Evolutionary conservation across 2,797 vertebrate genomes (phyloP).

Genomic region (Mus caroli): DNA sequence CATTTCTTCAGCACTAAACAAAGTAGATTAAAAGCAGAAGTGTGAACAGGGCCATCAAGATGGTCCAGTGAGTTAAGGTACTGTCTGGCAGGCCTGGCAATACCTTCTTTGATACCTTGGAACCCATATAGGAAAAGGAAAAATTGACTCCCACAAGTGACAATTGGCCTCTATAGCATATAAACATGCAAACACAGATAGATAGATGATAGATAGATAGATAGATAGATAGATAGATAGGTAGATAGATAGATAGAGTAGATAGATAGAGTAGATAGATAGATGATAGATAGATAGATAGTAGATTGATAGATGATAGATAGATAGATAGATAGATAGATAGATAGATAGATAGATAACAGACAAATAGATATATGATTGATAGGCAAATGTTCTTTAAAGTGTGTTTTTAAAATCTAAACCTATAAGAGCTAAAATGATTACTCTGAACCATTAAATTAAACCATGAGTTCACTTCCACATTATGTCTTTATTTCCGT

Average conservation of each 20-base stretch:
- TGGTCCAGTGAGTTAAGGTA: neutral
- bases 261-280: neutral
- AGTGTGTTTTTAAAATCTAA: neutral
- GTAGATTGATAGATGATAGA: neutral
- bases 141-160: neutral
- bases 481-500: conserved; percentile 35
- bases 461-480: conserved; percentile 51
- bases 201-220: neutral
- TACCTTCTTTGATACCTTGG: neutral
- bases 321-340: neutral
- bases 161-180: neutral
- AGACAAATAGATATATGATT: neutral
- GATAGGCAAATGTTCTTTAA: neutral
- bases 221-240: neutral
- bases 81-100: neutral
- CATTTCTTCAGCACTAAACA: neutral
- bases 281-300: neutral
- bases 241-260: neutral
- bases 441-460: neutral
- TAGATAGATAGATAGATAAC: neutral
- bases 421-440: conserved; percentile 25
- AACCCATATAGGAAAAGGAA: neutral
- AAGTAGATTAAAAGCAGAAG: conserved; percentile 1
- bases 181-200: neutral
- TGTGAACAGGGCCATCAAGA: neutral